Evolutionary conservation across 2,113 vertebrate genomes (phyloP), one percentile per base, ranked within the genome.

Genomic region (Carollia perspicillata): DNA sequence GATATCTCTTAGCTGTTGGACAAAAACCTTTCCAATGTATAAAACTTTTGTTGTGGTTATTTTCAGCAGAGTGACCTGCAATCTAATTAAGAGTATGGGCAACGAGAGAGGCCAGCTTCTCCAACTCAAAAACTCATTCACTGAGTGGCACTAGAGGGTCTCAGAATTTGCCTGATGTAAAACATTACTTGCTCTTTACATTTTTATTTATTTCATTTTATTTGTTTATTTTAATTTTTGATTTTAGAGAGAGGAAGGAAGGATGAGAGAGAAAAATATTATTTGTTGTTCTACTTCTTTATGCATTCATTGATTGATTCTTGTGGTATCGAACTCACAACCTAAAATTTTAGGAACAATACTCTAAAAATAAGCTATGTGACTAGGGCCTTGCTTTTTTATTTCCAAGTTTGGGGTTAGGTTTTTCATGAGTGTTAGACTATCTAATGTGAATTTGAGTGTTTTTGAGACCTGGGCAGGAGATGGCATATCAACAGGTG

Each of bases 61-160:
- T 14, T 81, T 63, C 8, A 81, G 26, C 3, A 49, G 0, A 75
- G 7, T 69, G n/a, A 74, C 1, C 3, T 20, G 75, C 86, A 40
- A 49, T 71, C 35, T 80, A 47, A 66, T 75, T 80, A 68, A 18
- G 33, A 66, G 5, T 58, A 33, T 71, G 44, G 7, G 42, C 33
- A 74, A 63, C 16, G 4, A 79, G 1, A 84, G 3, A 55, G 5
- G 10, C 6, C 28, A 93, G 12, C 8, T 42, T 2, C 18, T 91
- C 23, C 26, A 42, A 30, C 1, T 87, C 13, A 89, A 77, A 75
- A 83, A 18, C 10, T 28, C 1, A 3, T 58, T 5, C 20, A 33
- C 11, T 47, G 47, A 18, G 9, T 9, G 3, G 16, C 14, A 6
- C 4, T 14, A 68, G 18, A 51, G 1, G 0, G 11, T 69, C 16